phyloP scores from a whole-genome alignment of 2,888 invertebrate species.

The Fragum fragum region DNA sequence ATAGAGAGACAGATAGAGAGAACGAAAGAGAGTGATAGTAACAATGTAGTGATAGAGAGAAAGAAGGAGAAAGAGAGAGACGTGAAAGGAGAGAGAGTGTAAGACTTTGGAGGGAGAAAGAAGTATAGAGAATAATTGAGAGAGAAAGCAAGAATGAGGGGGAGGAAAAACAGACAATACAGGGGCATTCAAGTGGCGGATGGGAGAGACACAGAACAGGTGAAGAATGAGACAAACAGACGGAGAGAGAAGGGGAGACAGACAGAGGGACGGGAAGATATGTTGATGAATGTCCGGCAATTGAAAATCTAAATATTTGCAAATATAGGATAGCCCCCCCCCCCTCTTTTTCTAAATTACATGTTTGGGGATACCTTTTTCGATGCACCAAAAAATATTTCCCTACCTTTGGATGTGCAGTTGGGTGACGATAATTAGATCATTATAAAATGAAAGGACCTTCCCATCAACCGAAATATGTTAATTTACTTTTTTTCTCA shows the following conservation, averaged over 20 bases:
- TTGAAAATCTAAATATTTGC: too few species aligned
- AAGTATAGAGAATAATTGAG: too few species aligned
- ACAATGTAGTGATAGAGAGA: neutral
- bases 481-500: slow-evolving; percentile 15
- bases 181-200: too few species aligned
- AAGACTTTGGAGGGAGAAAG: too few species aligned
- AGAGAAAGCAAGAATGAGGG: too few species aligned
- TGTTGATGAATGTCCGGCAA: too few species aligned
- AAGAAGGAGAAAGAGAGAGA: neutral
- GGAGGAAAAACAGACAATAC: too few species aligned
- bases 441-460: slow-evolving; percentile 16
- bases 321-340: too few species aligned
- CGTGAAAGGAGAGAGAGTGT: neutral
- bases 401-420: neutral
- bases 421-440: neutral
- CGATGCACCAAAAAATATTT: neutral
- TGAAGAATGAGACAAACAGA: slow-evolving; percentile 12
- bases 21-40: too few species aligned
- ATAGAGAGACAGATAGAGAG: too few species aligned
- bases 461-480: slow-evolving; percentile 14
- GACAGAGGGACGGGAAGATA: slow-evolving; percentile 14
- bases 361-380: too few species aligned
- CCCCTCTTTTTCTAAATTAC: too few species aligned
- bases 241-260: neutral
- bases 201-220: neutral